Conservation (phyloP, 2,797 vertebrate genomes). For the Pitangus sulphuratus region DNA sequence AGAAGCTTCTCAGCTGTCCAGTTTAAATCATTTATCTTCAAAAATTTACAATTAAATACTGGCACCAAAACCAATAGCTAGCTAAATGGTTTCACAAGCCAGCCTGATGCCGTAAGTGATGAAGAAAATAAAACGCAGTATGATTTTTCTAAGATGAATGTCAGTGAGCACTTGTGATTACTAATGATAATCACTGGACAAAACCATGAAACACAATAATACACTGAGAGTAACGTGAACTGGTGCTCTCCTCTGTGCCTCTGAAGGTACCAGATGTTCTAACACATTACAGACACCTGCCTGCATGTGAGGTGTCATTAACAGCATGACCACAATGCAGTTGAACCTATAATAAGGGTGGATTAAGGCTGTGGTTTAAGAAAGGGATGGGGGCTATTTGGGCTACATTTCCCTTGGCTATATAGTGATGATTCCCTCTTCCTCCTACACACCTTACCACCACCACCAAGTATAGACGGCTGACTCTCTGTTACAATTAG, state of each 20-base stretch:
- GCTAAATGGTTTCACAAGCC: background rate
- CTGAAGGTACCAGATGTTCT: background rate
- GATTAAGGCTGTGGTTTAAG: background rate
- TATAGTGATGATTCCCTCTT: background rate
- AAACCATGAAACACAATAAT: background rate
- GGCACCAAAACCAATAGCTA: background rate
- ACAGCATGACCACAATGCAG: background rate
- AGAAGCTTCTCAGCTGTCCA: background rate
- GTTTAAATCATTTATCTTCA: background rate
- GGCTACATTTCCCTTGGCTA: background rate
- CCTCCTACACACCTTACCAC: background rate
- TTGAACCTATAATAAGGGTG: background rate
- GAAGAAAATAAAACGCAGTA: background rate
- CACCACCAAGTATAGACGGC: background rate
- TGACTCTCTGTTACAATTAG: background rate
- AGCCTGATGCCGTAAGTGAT: background rate
- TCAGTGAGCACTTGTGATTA: background rate
- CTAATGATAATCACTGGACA: background rate
- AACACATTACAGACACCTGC: background rate
- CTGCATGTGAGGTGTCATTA: background rate
- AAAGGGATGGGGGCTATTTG: fast-evolving
- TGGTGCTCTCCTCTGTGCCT: background rate
- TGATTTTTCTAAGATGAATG: background rate
- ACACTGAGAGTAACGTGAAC: background rate
- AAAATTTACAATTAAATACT: background rate